These are phyloP conservation scores for Opisthocomus hoazin DNA, from an alignment of 2,113 vertebrate species.

Conservation along the genomic window DNA sequence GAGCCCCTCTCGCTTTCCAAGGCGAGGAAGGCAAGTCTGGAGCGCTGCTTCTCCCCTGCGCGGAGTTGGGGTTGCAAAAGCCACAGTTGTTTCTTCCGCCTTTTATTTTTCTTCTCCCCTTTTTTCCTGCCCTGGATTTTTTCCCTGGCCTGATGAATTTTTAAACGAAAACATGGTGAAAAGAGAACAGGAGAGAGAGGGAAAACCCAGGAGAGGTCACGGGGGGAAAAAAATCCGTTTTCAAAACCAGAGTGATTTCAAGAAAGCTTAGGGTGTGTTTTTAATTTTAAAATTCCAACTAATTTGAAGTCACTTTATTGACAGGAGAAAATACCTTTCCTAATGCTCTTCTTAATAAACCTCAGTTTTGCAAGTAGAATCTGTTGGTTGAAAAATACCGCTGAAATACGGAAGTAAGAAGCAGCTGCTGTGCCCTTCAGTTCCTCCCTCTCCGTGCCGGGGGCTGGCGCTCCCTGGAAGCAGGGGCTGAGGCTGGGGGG, in stretches of 20 bases:
- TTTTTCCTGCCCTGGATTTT: not conserved
- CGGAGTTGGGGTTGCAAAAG: not conserved
- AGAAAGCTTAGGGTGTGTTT: slow-evolving; percentile 1
- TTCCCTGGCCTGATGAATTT: slow-evolving; percentile 35
- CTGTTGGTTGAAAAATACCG: not conserved
- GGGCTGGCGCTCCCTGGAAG: not conserved
- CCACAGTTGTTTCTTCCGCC: not conserved
- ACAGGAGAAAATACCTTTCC: not conserved
- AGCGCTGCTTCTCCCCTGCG: not conserved
- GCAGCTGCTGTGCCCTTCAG: not conserved
- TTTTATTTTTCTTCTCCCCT: not conserved
- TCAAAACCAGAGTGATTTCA: not conserved
- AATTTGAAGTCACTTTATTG: not conserved
- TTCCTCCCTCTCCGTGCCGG: rapidly evolving
- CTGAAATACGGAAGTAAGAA: not conserved
- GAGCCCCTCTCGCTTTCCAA: not conserved
- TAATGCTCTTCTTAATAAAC: not conserved
- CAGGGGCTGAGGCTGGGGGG: not conserved
- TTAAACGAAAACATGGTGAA: slow-evolving; percentile 36
- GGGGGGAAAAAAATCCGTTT: not conserved
- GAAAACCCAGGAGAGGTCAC: not conserved
- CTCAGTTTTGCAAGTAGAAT: not conserved
- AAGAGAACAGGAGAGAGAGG: not conserved
- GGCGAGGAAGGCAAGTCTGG: not conserved
- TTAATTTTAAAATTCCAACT: not conserved